Conservation (phyloP, 2,797 vertebrate species). For the Bradypus variegatus region DNA sequence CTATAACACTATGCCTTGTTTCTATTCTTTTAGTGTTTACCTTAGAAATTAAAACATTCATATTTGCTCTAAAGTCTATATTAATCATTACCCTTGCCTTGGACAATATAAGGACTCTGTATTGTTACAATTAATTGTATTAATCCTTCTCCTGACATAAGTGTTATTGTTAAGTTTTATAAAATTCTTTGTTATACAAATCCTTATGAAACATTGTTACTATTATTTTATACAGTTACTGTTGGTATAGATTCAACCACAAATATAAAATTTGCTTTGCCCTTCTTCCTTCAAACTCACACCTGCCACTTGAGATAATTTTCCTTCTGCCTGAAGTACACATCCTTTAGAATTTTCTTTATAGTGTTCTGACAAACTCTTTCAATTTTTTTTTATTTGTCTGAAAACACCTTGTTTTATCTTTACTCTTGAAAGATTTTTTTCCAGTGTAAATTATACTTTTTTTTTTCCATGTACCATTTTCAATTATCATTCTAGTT, state of each 20-base stretch:
- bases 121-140: background rate
- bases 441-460: background rate
- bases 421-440: background rate
- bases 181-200: background rate
- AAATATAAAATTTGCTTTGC: background rate
- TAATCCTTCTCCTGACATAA: background rate
- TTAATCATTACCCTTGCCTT: background rate
- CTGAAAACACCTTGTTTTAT: background rate
- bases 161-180: background rate
- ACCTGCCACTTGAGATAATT: background rate
- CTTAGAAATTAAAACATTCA: background rate
- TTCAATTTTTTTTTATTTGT: background rate
- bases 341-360: background rate
- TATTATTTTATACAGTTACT: background rate
- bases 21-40: background rate
- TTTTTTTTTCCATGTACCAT: background rate
- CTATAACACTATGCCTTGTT: background rate
- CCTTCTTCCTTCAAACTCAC: background rate
- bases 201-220: background rate
- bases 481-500: background rate
- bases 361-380: background rate
- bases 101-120: background rate
- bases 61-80: background rate
- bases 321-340: background rate
- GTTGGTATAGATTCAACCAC: background rate